Base-by-base conservation (phyloP, 2,888 invertebrate genomes). In the Drosophila paramelanica region DNA sequence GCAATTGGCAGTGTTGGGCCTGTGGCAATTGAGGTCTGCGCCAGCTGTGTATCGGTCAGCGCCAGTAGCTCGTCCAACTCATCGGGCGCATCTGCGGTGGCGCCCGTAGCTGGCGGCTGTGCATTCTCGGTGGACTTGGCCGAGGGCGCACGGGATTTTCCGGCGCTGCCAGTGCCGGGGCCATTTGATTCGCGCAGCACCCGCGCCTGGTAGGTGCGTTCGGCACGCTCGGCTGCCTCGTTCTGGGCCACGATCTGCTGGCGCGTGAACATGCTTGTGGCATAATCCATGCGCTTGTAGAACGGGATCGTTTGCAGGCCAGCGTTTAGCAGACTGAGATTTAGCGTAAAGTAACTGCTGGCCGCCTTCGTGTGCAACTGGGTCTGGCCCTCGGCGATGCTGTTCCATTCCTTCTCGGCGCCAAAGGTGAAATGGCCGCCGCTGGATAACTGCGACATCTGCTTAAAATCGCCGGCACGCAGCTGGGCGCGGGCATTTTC, bases 291-390 rank as follows among this genome's bases (percentile, higher is more conserved):
- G 13, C 92, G 92, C 58, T 93, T 92, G 76, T 93, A 92, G 67
- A 93, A 93, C 0, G 93, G 93, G 71, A 93, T 92, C n/a, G 93
- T 92, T 61, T 91, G 88, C n/a, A 93, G 80, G 0, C 93, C 92
- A 20, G 87, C 87, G 31, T 92, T 92, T 1, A 93, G 81, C 2
- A 91, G 79, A 20, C 91, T 90, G 1, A 93, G 81, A 74, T 93
- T 92, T 1, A 93, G 75, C 0, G 92, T 92, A 33, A 93, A 93
- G 62, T 92, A 93, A 45, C 92, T 90, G 33, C 91, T 86, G 10
- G 89, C 89, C 14, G 90, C 86, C 3, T 86, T 87, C 5, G 88
- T 92, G 14, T 91, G 88, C 1, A 91, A 75, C 5, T 89, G 72
- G 0, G 68, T 67, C n/a, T 77, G 81, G 6, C 92, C 91, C 1